phyloP scores from a whole-genome alignment of 1,140 invertebrate species.

The Zaprionus camerounensis region DNA sequence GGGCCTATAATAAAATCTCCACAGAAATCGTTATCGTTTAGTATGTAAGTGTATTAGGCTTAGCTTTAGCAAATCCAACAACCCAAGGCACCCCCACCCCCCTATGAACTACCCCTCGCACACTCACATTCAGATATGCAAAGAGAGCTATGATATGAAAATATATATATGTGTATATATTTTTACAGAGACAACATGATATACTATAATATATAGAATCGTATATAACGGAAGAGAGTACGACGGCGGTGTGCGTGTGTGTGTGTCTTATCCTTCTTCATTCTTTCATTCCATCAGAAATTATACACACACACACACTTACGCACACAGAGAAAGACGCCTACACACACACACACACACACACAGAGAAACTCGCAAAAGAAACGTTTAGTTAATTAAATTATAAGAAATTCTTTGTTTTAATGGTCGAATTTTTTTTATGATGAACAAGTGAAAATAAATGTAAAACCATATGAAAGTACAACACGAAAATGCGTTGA shows the following conservation, averaged over 20 bases:
- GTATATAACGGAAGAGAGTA: background rate
- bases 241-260: constrained; percentile 1
- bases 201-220: constrained; percentile 12
- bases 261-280: background rate
- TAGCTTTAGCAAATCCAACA: constrained; percentile 57
- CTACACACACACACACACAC: constrained; percentile 7
- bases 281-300: constrained; percentile 4
- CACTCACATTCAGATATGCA: constrained; percentile 23
- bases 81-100: background rate
- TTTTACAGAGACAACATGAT: constrained; percentile 43
- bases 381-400: constrained; percentile 30
- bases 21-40: constrained; percentile 56
- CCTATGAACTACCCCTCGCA: background rate
- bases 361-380: constrained; percentile 12
- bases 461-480: constrained; percentile 50
- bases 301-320: constrained; percentile 1
- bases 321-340: constrained; percentile 1
- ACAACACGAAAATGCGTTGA: constrained; percentile 27
- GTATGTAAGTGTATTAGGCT: constrained; percentile 59
- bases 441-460: constrained; percentile 41
- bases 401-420: constrained; percentile 52
- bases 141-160: constrained; percentile 22
- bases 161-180: constrained; percentile 25
- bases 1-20: constrained; percentile 41
- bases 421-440: constrained; percentile 52